These are phyloP conservation scores for Chrysoperla carnea DNA, from an alignment of 1,140 invertebrate genomes.

Conservation along the genomic window DNA sequence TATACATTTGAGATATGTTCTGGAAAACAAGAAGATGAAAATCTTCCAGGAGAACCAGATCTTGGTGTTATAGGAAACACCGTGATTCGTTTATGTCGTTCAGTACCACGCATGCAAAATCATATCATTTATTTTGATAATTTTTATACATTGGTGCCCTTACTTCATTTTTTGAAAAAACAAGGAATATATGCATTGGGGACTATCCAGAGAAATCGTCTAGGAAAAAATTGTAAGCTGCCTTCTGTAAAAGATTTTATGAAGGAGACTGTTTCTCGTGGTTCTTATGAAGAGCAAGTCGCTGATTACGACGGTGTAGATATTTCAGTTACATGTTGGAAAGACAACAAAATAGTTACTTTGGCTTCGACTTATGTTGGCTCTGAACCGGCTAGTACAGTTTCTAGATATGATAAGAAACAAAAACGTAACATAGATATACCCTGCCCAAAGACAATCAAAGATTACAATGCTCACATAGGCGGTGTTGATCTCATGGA, in stretches of 20 bases:
- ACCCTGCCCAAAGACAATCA: too few species aligned
- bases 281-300: constrained; percentile 9
- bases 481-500: constrained; percentile 25
- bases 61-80: constrained; percentile 13
- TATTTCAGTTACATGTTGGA: constrained; percentile 11
- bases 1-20: constrained; percentile 25
- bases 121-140: constrained; percentile 4
- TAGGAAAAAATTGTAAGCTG: constrained; percentile 11
- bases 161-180: constrained; percentile 4
- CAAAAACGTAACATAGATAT: neutral
- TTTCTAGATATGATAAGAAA: too few species aligned
- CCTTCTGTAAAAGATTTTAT: constrained; percentile 8
- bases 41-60: constrained; percentile 15
- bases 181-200: constrained; percentile 10
- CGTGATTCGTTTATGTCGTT: constrained; percentile 9
- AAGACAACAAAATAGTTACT: constrained; percentile 21
- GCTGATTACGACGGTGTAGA: constrained; percentile 7
- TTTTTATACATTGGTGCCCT: constrained; percentile 3
- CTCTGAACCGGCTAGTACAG: constrained; percentile 4
- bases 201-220: constrained; percentile 9
- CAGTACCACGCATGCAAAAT: constrained; percentile 7
- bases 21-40: constrained; percentile 14
- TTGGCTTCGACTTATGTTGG: constrained; percentile 8
- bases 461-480: too few species aligned
- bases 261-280: constrained; percentile 8